Evolutionary conservation across 2,888 invertebrate species (phyloP).

Genomic region (Tipula confusa): DNA sequence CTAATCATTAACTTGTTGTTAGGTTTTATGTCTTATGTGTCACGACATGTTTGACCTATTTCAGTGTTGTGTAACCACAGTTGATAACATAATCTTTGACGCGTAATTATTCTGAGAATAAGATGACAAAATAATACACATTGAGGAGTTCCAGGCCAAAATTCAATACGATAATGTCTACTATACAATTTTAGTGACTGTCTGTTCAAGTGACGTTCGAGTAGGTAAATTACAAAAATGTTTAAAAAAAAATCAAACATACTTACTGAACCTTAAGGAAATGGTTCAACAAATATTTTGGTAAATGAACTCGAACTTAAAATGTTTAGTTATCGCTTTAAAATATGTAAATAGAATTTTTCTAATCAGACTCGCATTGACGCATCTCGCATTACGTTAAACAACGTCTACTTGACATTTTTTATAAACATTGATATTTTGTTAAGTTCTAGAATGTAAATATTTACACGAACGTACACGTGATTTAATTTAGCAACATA

Average conservation of each 20-base stretch:
- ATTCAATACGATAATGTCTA: too few species aligned
- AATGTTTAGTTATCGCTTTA: background rate
- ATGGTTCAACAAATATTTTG: background rate
- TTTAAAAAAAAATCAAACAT: background rate
- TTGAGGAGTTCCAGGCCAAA: background rate
- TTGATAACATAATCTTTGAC: background rate
- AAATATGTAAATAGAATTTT: background rate
- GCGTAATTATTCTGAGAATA: background rate
- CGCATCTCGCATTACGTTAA: background rate
- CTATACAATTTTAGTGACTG: too few species aligned
- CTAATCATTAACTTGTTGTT: background rate
- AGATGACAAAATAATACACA: background rate
- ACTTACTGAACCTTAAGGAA: background rate
- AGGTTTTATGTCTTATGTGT: background rate
- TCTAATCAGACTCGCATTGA: background rate
- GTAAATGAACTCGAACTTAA: background rate
- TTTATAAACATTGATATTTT: background rate
- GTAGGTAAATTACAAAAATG: background rate
- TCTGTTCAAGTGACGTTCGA: background rate
- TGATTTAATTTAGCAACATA: background rate
- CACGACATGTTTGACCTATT: background rate
- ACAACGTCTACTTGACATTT: background rate
- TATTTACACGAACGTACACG: background rate
- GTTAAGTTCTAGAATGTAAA: background rate
- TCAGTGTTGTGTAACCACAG: background rate